These are phyloP conservation scores for Taenioides sp. DNA, from an alignment of 2,797 vertebrate species.

Conservation along the genomic window DNA sequence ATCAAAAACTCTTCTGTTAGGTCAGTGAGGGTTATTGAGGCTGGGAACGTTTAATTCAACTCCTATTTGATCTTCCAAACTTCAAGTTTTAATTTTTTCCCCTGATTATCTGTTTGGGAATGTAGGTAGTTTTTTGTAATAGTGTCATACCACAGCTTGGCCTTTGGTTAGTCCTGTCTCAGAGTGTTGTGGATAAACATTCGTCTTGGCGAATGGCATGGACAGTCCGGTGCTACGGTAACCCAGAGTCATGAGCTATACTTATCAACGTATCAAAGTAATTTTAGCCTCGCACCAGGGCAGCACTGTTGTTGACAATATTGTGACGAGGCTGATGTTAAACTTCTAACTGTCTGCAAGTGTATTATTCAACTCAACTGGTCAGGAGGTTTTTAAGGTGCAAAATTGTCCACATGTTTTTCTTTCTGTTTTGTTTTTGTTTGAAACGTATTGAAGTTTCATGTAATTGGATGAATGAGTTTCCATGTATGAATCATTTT, in stretches of 20 bases:
- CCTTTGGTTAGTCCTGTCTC: slow-evolving; percentile 36
- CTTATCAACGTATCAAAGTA: slow-evolving; percentile 28
- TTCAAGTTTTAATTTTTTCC: background rate
- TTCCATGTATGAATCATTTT: background rate
- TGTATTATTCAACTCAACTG: background rate
- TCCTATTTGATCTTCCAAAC: background rate
- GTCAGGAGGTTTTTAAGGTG: background rate
- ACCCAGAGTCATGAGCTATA: slow-evolving; percentile 35
- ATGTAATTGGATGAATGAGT: background rate
- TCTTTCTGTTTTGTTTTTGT: background rate
- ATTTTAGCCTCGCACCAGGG: slow-evolving; percentile 44
- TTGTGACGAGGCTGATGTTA: slow-evolving; percentile 42
- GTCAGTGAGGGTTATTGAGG: background rate
- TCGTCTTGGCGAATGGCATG: slow-evolving; percentile 22
- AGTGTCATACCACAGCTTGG: slow-evolving; percentile 18
- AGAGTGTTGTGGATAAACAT: slow-evolving; percentile 40
- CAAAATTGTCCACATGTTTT: background rate
- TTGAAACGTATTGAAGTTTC: background rate
- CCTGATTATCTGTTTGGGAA: slow-evolving; percentile 10
- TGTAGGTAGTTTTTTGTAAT: slow-evolving; percentile 42
- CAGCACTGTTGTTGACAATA: slow-evolving; percentile 39
- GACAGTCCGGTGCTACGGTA: slow-evolving; percentile 34
- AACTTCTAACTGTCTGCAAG: background rate
- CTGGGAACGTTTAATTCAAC: background rate
- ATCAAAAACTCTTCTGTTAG: background rate